phyloP scores from a whole-genome alignment of 2,113 vertebrate genomes.

The Bagarius yarrelli region DNA sequence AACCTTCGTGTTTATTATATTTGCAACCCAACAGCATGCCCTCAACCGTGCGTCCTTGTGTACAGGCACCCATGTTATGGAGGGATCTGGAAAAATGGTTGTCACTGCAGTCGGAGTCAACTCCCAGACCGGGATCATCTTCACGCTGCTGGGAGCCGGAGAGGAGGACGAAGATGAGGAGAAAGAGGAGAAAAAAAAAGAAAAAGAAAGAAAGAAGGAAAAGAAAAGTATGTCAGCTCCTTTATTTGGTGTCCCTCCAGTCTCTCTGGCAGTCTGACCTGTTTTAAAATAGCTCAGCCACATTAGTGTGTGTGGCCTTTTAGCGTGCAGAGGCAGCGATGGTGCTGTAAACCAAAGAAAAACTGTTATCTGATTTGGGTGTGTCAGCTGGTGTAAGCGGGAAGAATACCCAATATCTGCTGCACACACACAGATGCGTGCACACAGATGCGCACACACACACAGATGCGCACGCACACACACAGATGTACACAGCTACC shows the following conservation, averaged over 20 bases:
- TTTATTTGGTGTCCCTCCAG: conserved; percentile 6
- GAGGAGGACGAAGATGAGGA: conserved; percentile 92
- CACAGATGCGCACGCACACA: neutral
- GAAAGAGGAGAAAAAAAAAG: conserved; percentile 82
- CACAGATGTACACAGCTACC: neutral
- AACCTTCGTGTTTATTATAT: conserved; percentile 35
- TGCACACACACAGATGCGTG: neutral
- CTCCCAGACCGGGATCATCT: conserved; percentile 99
- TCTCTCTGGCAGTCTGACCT: neutral
- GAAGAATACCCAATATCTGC: neutral
- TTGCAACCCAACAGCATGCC: neutral
- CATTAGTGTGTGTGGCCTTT: conserved; percentile 29
- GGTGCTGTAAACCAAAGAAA: conserved; percentile 1
- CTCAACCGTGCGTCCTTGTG: conserved; percentile 44
- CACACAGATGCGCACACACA: neutral
- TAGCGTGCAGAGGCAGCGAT: neutral
- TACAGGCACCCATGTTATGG: conserved; percentile 97
- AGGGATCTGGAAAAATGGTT: conserved; percentile 98
- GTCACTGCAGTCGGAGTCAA: conserved; percentile 96
- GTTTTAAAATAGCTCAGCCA: conserved; percentile 40
- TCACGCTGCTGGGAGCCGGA: conserved; percentile 87
- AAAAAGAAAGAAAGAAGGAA: conserved; percentile 93
- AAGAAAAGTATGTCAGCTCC: conserved; percentile 84
- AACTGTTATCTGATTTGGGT: conserved; percentile 25
- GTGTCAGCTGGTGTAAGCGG: neutral